Conservation (phyloP, 2,113 vertebrate species). For the Myiagra hebetior region DNA sequence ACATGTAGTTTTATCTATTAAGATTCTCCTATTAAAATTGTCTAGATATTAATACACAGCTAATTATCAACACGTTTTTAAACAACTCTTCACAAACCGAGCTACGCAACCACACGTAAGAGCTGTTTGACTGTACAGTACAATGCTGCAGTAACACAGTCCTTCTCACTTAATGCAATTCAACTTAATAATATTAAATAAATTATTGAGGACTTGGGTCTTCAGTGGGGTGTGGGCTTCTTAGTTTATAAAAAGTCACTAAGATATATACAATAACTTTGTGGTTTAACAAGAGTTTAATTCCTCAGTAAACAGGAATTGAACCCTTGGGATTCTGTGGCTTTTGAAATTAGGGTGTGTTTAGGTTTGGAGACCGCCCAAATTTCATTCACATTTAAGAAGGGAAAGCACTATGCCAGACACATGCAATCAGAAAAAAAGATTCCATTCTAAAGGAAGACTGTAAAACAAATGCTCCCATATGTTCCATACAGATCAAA, state of each 20-base stretch:
- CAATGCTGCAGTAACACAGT: neutral
- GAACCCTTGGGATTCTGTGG: conserved; percentile 73
- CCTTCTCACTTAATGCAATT: conserved; percentile 1
- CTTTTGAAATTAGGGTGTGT: conserved; percentile 85
- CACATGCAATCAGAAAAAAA: conserved; percentile 65
- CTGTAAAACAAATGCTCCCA: conserved; percentile 69
- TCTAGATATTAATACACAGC: neutral
- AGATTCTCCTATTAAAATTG: neutral
- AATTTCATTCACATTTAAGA: conserved; percentile 72
- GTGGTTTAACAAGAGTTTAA: conserved; percentile 72
- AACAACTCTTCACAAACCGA: neutral
- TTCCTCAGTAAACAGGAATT: conserved; percentile 79
- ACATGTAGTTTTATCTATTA: neutral
- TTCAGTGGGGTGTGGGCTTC: neutral
- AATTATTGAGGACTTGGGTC: neutral
- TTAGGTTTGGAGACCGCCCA: conserved; percentile 75
- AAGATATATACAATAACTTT: conserved; percentile 53
- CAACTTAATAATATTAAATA: conserved; percentile 34
- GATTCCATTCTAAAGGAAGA: conserved; percentile 68
- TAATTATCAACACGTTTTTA: neutral
- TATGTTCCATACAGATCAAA: conserved; percentile 71
- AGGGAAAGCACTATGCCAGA: conserved; percentile 65
- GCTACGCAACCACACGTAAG: neutral
- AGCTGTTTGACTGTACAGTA: neutral
- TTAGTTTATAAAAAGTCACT: conserved; percentile 18